Percentiles rank a stretch among this genome's conserved stretches.
Conservation (phyloP, 2,113 vertebrate genomes). For the Sinocyclocheilus grahami region DNA sequence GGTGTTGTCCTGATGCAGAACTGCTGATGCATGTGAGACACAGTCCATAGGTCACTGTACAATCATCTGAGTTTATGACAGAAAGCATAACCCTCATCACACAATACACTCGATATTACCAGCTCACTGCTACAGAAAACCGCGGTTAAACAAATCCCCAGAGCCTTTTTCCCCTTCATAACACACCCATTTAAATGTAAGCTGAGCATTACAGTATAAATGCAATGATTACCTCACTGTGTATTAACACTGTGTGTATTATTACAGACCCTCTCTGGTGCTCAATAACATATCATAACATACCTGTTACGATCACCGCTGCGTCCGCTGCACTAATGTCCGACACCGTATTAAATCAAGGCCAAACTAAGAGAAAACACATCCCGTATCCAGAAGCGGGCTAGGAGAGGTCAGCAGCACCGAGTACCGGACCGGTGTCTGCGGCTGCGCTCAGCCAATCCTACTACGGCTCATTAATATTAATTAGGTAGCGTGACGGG, state of each 20-base stretch:
- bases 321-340: conserved; percentile 1
- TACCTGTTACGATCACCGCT: conserved; percentile 5
- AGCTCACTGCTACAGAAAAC: background rate
- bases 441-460: conserved; percentile 8
- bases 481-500: background rate
- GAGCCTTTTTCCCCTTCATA: background rate
- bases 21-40: conserved; percentile 1
- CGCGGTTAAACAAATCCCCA: background rate
- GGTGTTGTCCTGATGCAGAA: conserved; percentile 11
- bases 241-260: background rate
- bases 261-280: background rate
- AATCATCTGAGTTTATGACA: conserved; percentile 10
- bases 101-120: background rate
- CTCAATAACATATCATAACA: background rate
- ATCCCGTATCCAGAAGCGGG: background rate
- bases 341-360: background rate
- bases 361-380: background rate
- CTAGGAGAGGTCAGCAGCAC: conserved; percentile 4
- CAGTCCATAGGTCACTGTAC: conserved; percentile 20
- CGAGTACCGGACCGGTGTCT: background rate
- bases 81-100: too few relatives aligned
- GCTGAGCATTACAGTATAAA: background rate
- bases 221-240: background rate
- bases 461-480: conserved; percentile 15
- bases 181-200: background rate